Evolutionary conservation across 2,113 vertebrate species (phyloP), one percentile per base, ranked within the genome.

Genomic region (Pedetes capensis): DNA sequence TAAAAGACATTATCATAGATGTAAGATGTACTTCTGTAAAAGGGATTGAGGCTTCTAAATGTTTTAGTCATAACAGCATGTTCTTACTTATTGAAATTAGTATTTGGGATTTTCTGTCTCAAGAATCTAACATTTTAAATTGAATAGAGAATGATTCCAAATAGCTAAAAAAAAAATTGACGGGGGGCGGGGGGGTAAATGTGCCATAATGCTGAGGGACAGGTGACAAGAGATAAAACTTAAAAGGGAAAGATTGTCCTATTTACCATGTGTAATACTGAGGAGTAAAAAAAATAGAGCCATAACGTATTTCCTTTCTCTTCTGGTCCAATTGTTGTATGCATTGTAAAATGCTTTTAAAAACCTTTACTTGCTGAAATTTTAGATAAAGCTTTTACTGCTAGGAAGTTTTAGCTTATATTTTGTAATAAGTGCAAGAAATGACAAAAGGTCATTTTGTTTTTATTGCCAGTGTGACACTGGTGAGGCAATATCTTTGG

Each of bases 81-180:
- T 49, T 10, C 32, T 69, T 86, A n/a, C 29, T 69, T 87, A 53
- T 23, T 69, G 57, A 89, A 75, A 53, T 53, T 47, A 20, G 51
- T 92, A 92, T 47, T 86, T 69, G 72, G 22, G 76, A 81, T 93
- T 86, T 57, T 88, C 6, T 42, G 53, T 49, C 44, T 34, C 3
- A 53, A 34, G 37, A 72, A 68, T 53, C 25, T 53, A 8, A 74
- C 13, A 44, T 63, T 87, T 66, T 61, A 47, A 64, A 80, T 32
- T 16, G 23, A 27, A 39, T 59, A n/a, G 16, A n/a, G 5, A 44
- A 55, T 53, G 23, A 49, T 10, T 2, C 6, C 34, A 61, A 85
- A 63, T n/a, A n/a, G 5, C 13, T 69, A 11, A 29, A 42, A 44
- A 61, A 55, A n/a, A 57, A 34, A 7, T 2, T 42, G 2, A 61